Evolutionary conservation across 2,113 vertebrate species (phyloP).

Genomic region (Accipiter virgatus): DNA sequence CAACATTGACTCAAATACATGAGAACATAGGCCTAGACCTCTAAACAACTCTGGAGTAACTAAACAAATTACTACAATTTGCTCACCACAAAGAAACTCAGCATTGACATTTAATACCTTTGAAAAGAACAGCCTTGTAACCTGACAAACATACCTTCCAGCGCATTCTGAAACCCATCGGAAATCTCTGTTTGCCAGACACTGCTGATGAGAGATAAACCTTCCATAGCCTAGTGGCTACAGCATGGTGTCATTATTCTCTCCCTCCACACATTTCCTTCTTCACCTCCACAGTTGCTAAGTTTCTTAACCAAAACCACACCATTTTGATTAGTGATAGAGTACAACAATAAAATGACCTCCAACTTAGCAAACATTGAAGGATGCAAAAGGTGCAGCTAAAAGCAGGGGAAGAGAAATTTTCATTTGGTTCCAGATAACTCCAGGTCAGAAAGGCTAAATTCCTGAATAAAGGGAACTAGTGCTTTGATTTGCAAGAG

Average conservation of each 20-base stretch:
- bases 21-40: background rate
- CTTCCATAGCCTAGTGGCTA: too few relatives aligned
- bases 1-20: background rate
- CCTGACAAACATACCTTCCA: background rate
- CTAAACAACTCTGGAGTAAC: background rate
- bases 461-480: background rate
- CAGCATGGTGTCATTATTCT: background rate
- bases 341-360: background rate
- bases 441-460: background rate
- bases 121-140: background rate
- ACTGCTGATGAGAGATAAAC: background rate
- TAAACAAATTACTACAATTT: background rate
- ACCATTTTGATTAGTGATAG: background rate
- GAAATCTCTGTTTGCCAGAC: background rate
- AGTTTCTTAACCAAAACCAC: background rate
- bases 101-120: background rate
- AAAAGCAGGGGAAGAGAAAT: background rate
- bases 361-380: background rate
- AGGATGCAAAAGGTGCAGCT: background rate
- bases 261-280: background rate
- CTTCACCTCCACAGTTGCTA: background rate
- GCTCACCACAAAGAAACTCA: background rate
- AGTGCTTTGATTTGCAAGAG: background rate
- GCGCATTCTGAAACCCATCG: background rate
- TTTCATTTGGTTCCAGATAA: background rate